Conservation (phyloP, 2,113 vertebrate species). For the Noturus placidus region DNA sequence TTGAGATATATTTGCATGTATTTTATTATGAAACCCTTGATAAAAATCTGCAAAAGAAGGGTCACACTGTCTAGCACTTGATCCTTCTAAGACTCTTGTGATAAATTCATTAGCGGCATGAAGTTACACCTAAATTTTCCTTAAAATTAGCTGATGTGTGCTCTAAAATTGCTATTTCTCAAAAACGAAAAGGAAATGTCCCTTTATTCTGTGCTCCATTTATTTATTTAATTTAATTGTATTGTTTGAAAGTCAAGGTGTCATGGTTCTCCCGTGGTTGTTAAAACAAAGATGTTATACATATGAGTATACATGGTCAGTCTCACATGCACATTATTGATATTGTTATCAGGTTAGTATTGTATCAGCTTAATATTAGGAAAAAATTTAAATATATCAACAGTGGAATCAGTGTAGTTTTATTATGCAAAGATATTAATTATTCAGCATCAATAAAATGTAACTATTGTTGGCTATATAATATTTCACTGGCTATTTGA, state of each 20-base stretch:
- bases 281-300: not conserved
- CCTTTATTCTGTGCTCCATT: not conserved
- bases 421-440: not conserved
- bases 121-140: slow-evolving; percentile 23
- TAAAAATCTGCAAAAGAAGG: not conserved
- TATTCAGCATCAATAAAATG: not conserved
- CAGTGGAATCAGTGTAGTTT: not conserved
- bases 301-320: not conserved
- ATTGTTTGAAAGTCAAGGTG: slow-evolving; percentile 4
- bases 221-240: not conserved
- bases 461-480: not conserved
- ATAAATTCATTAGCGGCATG: slow-evolving; percentile 28
- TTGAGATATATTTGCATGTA: not conserved
- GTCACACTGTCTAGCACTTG: not conserved
- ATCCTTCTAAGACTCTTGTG: slow-evolving; percentile 12
- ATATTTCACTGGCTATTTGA: not conserved
- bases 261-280: not conserved
- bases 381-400: not conserved
- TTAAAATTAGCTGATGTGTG: slow-evolving; percentile 21
- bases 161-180: slow-evolving; percentile 17
- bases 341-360: not conserved
- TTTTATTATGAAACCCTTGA: not conserved
- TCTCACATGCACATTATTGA: not conserved
- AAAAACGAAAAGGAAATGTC: slow-evolving; percentile 33
- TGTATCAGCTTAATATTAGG: not conserved